Base-by-base conservation (phyloP, 2,113 vertebrate species). In the Furnarius figulus region DNA sequence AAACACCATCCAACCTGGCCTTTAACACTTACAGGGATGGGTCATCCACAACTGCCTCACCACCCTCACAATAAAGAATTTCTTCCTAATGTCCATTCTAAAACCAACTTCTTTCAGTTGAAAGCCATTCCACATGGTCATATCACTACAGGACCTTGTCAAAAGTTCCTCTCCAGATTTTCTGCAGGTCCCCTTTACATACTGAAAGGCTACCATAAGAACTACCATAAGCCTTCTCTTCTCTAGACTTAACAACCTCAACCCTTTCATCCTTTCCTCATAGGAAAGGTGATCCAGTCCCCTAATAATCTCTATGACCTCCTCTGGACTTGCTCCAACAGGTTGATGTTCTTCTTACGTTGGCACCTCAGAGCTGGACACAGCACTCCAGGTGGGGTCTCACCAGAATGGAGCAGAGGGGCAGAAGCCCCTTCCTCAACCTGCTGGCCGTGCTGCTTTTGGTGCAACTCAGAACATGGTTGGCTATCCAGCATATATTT, bases 391-490 rank as follows among this genome's bases (percentile, higher is more conserved):
- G 39, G 20, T 82, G 62, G 9, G 18, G 1, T 9, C 13, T 82
- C 61, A 59, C 11, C 50, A 50, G 35, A 15, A 33, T 2, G 2
- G 42, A 44, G 37, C 33, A 59, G 39, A 53, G 70, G 6, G 3
- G 6, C 59, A 66, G 67, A 81, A 66, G 42, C 35, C 24, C 9
- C 62, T 68, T 21, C 40, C 21, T 68, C 1, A 4, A 12, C 25
- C 71, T 89, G 24, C 62, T 47, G 55, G 2, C 24, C n/a, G 35
- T 5, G 0, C 39, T 53, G 70, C n/a, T 62, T 7, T 68, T 47
- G 39, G 5, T 35, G 30, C 62, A 68, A 30, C 30, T 6, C 71
- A 47, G 62, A 55, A 7, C 44, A 19, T 0, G 0, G n/a, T 55
- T 83, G 71, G 21, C 20, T 47, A 0, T 53, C 62, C 70, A 62